A percentile compares a stretch with the other conserved stretches of the same genome.
Conservation (phyloP, 2,113 vertebrate species). For the Microtus pennsylvanicus region DNA sequence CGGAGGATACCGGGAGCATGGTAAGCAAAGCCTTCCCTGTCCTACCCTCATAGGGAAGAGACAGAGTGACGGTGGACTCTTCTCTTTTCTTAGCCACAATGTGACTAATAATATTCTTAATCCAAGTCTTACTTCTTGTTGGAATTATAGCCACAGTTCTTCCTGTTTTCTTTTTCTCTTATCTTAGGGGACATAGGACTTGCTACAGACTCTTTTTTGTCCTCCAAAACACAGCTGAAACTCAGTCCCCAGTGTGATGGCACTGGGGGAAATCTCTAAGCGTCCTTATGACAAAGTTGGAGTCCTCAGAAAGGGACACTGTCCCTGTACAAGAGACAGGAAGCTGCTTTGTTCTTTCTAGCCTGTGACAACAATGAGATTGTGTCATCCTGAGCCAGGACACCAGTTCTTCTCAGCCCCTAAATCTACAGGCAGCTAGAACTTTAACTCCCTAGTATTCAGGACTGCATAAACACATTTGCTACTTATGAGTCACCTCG, state of each 20-base stretch:
- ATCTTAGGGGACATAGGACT: background rate
- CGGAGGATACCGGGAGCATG: too few relatives aligned
- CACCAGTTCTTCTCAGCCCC: background rate
- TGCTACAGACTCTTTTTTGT: background rate
- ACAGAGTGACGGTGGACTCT: background rate
- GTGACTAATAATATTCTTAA: too few relatives aligned
- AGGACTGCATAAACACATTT: background rate
- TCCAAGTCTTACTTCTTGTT: background rate
- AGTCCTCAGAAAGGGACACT: background rate
- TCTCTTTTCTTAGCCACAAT: background rate
- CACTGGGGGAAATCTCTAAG: too few relatives aligned
- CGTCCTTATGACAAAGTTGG: background rate
- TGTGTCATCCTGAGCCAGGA: background rate
- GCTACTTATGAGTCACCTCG: background rate
- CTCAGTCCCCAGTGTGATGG: background rate
- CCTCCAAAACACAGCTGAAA: background rate
- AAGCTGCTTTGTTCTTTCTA: background rate
- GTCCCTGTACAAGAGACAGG: background rate
- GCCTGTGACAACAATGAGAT: background rate
- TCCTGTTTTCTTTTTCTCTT: background rate
- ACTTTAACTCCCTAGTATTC: background rate
- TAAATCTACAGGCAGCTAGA: background rate
- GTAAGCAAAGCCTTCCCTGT: background rate
- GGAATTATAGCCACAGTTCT: background rate
- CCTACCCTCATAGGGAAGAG: background rate